Evolutionary conservation across 2,888 invertebrate genomes (phyloP).

Genomic region (Bellardia bayeri): DNA sequence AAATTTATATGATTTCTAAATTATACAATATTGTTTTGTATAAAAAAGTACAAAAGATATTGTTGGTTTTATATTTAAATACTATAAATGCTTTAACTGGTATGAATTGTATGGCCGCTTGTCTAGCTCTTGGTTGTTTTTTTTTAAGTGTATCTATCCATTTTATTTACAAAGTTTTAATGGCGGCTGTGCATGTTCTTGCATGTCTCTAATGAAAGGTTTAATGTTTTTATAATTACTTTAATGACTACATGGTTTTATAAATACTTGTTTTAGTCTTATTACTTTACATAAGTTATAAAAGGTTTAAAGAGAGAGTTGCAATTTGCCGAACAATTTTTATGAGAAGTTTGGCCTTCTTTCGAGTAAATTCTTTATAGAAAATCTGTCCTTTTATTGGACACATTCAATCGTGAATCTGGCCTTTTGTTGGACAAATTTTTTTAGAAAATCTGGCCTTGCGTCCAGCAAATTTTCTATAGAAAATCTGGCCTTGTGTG

Average conservation of each 20-base stretch:
- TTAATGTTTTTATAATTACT: slow-evolving; percentile 12
- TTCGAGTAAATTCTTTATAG: not conserved
- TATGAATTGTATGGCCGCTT: slow-evolving; percentile 68
- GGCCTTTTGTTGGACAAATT: too few species aligned
- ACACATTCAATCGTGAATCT: not conserved
- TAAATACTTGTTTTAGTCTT: not conserved
- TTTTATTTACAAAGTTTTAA: slow-evolving; percentile 61
- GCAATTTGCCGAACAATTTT: not conserved
- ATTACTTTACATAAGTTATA: slow-evolving; percentile 8
- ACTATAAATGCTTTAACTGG: slow-evolving; percentile 72
- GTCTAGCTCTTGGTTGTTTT: slow-evolving; percentile 8
- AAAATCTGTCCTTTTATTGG: not conserved
- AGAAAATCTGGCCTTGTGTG: too few species aligned
- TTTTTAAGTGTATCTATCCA: slow-evolving; percentile 30
- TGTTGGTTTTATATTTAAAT: slow-evolving; percentile 25
- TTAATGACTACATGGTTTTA: slow-evolving; percentile 34
- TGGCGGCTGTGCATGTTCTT: not conserved
- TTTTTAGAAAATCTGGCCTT: too few species aligned
- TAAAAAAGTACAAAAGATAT: not conserved
- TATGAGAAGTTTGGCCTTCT: not conserved
- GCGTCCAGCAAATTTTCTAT: too few species aligned
- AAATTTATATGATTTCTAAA: slow-evolving; percentile 2
- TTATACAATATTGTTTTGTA: slow-evolving; percentile 16
- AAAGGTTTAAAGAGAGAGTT: not conserved
- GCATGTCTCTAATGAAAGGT: slow-evolving; percentile 8